phyloP scores from a whole-genome alignment of 2,113 vertebrate genomes.

The Cebidichthys violaceus region DNA sequence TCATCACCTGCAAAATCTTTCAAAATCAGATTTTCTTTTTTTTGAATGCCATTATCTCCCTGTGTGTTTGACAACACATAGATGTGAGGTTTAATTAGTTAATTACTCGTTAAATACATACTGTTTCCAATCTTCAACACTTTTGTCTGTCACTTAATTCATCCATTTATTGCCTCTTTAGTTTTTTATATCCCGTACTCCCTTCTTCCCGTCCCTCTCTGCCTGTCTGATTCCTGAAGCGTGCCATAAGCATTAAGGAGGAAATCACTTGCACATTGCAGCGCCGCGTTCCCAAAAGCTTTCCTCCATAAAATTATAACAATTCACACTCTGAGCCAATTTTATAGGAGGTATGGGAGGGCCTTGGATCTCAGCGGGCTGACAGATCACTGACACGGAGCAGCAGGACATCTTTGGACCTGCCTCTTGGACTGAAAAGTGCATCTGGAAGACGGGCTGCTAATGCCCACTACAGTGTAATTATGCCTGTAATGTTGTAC shows the following conservation, averaged over 20 bases:
- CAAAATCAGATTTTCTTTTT: no score
- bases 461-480: slow-evolving; percentile 59
- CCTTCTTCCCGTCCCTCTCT: not conserved
- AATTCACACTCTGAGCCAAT: slow-evolving; percentile 22
- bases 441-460: not conserved
- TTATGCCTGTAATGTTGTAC: slow-evolving; percentile 62
- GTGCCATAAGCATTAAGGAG: slow-evolving; percentile 33
- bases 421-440: slow-evolving; percentile 24
- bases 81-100: not conserved
- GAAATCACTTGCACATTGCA: slow-evolving; percentile 52
- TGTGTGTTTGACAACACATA: not conserved
- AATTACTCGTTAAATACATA: slow-evolving; percentile 18
- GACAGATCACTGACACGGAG: slow-evolving; percentile 35
- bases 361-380: slow-evolving; percentile 13
- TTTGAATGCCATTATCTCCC: no score
- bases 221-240: slow-evolving; percentile 38
- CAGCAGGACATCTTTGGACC: slow-evolving; percentile 38
- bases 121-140: not conserved
- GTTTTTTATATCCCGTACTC: not conserved
- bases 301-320: slow-evolving; percentile 36
- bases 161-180: slow-evolving; percentile 10
- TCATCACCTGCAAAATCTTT: no score
- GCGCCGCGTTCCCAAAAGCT: slow-evolving; percentile 32
- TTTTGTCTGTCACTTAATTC: not conserved
- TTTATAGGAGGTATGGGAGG: not conserved